Conservation (phyloP, 2,113 vertebrate species). For the Acinonyx jubatus region DNA sequence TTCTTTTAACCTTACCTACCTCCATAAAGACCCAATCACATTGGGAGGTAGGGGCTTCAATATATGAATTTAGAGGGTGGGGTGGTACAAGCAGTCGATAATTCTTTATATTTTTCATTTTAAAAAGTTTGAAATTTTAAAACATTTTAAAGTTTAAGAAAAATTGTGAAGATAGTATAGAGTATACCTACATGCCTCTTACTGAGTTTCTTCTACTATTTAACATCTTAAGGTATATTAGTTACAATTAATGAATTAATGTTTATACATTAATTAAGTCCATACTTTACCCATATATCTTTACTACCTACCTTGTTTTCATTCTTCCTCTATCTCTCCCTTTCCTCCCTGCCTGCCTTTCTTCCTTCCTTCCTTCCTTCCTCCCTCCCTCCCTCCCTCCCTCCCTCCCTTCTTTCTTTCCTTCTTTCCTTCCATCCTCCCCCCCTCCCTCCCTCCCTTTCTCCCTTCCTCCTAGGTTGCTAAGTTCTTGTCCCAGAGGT, state of each 20-base stretch:
- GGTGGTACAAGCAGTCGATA: background rate
- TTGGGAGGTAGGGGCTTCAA: rapidly evolving
- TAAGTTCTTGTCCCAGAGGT: no score
- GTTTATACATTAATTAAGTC: background rate
- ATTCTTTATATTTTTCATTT: background rate
- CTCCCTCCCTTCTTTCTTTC: no score
- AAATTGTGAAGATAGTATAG: background rate
- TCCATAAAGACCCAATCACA: background rate
- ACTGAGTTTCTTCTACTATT: background rate
- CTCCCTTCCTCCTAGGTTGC: no score
- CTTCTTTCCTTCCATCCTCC: no score
- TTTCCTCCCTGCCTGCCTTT: rapidly evolving
- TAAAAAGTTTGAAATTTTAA: background rate
- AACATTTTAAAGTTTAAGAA: background rate
- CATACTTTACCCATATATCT: background rate
- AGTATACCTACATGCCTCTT: background rate
- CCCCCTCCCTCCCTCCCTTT: background rate
- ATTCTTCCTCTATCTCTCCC: background rate
- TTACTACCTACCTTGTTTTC: background rate
- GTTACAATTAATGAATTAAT: background rate
- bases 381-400: no score
- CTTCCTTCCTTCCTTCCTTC: no score
- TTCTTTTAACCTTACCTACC: background rate
- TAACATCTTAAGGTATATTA: background rate
- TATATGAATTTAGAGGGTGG: background rate